Percentiles rank a stretch among this genome's conserved stretches.
Conservation (phyloP, 1,140 invertebrate species). For the Camponotus pennsylvanicus region DNA sequence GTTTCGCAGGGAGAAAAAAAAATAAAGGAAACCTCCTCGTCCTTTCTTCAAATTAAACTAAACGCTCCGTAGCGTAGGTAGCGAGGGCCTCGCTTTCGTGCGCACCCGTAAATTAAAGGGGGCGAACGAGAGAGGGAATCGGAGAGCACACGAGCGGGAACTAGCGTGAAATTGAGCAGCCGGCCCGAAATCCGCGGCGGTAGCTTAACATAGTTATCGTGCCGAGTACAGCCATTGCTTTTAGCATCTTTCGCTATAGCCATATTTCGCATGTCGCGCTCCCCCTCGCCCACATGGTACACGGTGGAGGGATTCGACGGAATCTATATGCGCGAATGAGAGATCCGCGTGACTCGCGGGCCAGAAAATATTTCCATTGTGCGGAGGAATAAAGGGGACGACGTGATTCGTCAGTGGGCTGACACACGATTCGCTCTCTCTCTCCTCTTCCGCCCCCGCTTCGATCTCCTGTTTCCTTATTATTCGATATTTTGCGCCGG, state of each 20-base stretch:
- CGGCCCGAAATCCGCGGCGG: slow-evolving; percentile 6
- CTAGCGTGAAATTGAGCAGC: slow-evolving; percentile 49
- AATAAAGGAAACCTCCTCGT: neutral
- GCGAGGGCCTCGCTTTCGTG: slow-evolving; percentile 11
- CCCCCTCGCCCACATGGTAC: no score
- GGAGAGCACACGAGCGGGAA: slow-evolving; percentile 2
- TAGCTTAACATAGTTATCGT: slow-evolving; percentile 46
- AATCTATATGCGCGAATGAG: neutral
- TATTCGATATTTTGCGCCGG: slow-evolving; percentile 81
- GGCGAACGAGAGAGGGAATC: neutral
- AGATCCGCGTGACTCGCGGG: slow-evolving; percentile 12
- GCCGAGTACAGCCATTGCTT: slow-evolving; percentile 48
- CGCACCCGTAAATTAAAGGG: slow-evolving; percentile 14
- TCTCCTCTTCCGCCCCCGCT: neutral
- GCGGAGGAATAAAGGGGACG: slow-evolving; percentile 66
- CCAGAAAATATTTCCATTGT: slow-evolving; percentile 72
- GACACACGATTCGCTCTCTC: slow-evolving; percentile 48
- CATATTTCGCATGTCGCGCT: slow-evolving; percentile 9
- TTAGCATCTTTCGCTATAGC: slow-evolving; percentile 18
- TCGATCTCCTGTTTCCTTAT: slow-evolving; percentile 72
- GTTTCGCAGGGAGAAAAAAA: no score
- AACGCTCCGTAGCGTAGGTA: neutral
- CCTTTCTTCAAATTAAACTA: neutral
- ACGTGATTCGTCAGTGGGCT: slow-evolving; percentile 68
- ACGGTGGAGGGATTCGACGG: slow-evolving; percentile 13